Evolutionary conservation across 2,113 vertebrate genomes (phyloP), one percentile per base, ranked within the genome.

Genomic region (Corythaeola cristata): DNA sequence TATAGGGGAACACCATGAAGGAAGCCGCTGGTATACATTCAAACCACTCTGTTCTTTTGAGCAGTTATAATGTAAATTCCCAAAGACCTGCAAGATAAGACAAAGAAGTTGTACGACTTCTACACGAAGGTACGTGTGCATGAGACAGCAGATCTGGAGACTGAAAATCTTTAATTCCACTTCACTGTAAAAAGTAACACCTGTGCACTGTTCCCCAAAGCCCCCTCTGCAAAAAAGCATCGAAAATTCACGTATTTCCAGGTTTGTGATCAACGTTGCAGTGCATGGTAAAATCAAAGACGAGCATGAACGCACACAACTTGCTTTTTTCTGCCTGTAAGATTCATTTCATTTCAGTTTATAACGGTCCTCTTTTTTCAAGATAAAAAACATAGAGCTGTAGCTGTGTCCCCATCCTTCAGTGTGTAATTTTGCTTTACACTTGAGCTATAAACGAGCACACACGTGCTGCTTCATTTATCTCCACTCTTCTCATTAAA

Each of bases 21-120:
- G 52, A 96, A 96, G 92, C 82, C 87, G 95, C 85, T 90, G 72
- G 32, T 56, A 19, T 41, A 78, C 26, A 89, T 78, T 95, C 94
- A 41, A 90, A 96, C 83, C 88, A 64, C 80, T 92, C 87, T 56
- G 81, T 55, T 94, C 53, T 93, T 92, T 59, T 93, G 66, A 88
- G 44, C 82, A 75, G 88, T 92, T 94, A 81, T 30, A 64, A 44
- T 26, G 8, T 22, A 20, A 62, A 93, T 78, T 87, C 64, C 69
- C 83, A 76, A 64, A 96, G 80, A 89, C 64, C 56, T 50, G 35
- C 33, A 84, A 63, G 76, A 50, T 73, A 78, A 12, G 44, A 85
- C 53, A 95, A 84, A 30, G 33, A 67, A 41, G 49, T 76, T 73
- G 37, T 69, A 50, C 37, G 73, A 50, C 2, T n/a, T n/a, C n/a